These are phyloP conservation scores for Onychorhynchus coronatus DNA, from an alignment of 2,113 vertebrate genomes.

Conservation along the genomic window DNA sequence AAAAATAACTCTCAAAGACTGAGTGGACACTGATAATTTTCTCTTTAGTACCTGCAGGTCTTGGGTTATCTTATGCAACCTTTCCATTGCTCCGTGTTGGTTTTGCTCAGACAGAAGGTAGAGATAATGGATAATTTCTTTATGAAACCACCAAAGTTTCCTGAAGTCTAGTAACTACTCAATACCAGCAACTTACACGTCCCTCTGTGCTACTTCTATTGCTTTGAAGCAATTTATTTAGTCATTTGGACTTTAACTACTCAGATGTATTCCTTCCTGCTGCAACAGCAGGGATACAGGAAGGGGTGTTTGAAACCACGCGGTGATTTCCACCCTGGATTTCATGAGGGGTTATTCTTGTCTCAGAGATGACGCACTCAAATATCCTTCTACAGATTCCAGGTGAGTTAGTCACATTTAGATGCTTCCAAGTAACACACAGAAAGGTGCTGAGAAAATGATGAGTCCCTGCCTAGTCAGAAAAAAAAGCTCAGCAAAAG, in stretches of 20 bases:
- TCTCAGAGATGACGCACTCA: constrained; percentile 23
- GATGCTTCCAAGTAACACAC: constrained; percentile 29
- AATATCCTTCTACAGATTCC: constrained; percentile 20
- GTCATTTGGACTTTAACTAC: background rate
- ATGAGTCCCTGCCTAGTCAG: background rate
- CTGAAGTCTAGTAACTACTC: background rate
- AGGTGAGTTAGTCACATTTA: constrained; percentile 51
- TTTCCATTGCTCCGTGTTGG: background rate
- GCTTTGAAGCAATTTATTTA: background rate
- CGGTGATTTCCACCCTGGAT: background rate
- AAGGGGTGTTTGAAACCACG: background rate
- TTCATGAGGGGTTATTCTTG: constrained; percentile 17
- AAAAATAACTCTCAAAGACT: background rate
- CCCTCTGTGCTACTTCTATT: background rate
- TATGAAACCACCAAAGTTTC: background rate
- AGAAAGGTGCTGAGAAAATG: constrained; percentile 22
- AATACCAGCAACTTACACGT: background rate
- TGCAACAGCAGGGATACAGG: background rate
- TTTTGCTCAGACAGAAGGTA: background rate
- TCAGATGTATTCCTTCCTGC: background rate
- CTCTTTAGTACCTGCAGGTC: background rate
- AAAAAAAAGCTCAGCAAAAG: background rate
- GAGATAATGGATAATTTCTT: background rate
- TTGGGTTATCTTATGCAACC: background rate
- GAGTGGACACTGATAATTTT: background rate